Percentiles rank a stretch among this genome's conserved stretches.
Evolutionary conservation across 2,797 vertebrate genomes (phyloP).

Genomic region (Erpetoichthys calabaricus): DNA sequence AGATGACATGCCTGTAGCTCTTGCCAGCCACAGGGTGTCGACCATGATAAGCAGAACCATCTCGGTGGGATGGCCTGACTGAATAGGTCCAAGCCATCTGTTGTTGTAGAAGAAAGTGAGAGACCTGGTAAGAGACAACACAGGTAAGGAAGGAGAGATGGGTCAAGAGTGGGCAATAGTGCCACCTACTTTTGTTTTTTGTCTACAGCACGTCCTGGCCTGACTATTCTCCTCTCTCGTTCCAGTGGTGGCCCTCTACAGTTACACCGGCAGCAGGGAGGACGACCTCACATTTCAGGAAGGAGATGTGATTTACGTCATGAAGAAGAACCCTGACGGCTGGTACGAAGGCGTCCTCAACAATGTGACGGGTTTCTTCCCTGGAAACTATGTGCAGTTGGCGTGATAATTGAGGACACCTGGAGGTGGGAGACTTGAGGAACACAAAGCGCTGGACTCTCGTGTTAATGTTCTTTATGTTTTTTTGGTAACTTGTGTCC

Average conservation of each 20-base stretch:
- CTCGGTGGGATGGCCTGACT: no score
- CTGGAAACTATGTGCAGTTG: slow-evolving; percentile 41
- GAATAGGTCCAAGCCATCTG: no score
- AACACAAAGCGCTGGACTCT: no score
- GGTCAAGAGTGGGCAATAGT: background rate
- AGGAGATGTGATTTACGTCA: slow-evolving; percentile 44
- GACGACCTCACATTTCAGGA: slow-evolving; percentile 35
- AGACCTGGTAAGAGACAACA: no score
- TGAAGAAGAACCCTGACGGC: slow-evolving; percentile 32
- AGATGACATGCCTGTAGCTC: no score
- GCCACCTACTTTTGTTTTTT: background rate
- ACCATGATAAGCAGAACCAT: no score
- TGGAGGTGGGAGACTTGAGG: no score
- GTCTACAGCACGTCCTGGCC: background rate
- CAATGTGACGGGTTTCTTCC: slow-evolving; percentile 41
- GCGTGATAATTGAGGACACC: background rate
- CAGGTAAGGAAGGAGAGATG: no score
- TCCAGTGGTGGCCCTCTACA: slow-evolving; percentile 48
- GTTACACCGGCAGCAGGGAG: slow-evolving; percentile 27
- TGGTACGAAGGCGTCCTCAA: slow-evolving; percentile 44
- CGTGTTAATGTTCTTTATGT: no score
- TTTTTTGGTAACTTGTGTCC: no score
- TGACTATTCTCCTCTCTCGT: background rate
- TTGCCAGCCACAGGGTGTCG: no score
- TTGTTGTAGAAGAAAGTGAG: no score